Conservation (phyloP, 2,888 invertebrate genomes). For the Theretra japonica region DNA sequence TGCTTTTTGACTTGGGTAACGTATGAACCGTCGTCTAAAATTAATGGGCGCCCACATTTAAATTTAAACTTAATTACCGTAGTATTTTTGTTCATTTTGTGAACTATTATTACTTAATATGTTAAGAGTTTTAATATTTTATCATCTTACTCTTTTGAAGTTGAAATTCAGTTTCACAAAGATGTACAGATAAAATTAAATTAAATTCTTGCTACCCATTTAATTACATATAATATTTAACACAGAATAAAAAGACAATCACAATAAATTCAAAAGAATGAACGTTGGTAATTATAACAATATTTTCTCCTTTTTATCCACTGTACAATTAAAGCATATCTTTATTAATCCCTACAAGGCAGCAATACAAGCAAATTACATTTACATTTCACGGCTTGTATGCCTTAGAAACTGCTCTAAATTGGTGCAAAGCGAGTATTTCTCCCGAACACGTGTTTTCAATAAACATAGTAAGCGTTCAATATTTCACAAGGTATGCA, state of each 20-base stretch:
- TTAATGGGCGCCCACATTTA: slow-evolving; percentile 21
- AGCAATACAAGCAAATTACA: too few relatives aligned
- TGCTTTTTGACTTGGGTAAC: slow-evolving; percentile 25
- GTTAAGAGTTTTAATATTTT: not conserved
- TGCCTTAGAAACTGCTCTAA: too few relatives aligned
- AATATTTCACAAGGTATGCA: slow-evolving; percentile 14
- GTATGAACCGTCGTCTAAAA: slow-evolving; percentile 18
- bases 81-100: not conserved
- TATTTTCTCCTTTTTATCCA: too few relatives aligned
- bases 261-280: too few relatives aligned
- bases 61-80: slow-evolving; percentile 10
- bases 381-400: too few relatives aligned
- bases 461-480: slow-evolving; percentile 13
- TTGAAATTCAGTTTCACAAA: not conserved
- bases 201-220: too few relatives aligned
- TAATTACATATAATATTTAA: too few relatives aligned
- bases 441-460: slow-evolving; percentile 14
- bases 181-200: too few relatives aligned
- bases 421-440: not conserved
- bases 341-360: too few relatives aligned
- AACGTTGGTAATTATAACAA: too few relatives aligned
- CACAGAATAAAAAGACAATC: too few relatives aligned
- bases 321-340: too few relatives aligned
- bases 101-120: not conserved
- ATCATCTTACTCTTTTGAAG: not conserved